Percentiles rank a stretch among this genome's conserved stretches.
Evolutionary conservation across 2,888 invertebrate genomes (phyloP).

Genomic region (Lithodes maja): DNA sequence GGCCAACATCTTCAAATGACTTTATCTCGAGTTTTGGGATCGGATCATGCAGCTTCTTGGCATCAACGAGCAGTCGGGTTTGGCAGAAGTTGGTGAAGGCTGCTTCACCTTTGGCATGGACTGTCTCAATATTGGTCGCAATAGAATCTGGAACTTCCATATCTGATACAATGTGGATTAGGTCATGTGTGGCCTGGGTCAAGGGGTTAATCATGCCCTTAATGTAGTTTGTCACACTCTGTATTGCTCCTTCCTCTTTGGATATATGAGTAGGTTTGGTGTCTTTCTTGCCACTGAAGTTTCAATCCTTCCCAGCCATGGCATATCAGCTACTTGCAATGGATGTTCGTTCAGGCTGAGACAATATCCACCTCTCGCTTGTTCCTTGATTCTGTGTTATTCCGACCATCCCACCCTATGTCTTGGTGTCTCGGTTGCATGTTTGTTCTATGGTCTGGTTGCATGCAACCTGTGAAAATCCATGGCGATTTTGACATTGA

Average conservation of each 20-base stretch:
- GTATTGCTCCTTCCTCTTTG: background rate
- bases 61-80: background rate
- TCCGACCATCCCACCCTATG: background rate
- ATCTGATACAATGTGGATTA: background rate
- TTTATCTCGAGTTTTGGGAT: background rate
- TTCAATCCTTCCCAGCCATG: background rate
- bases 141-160: slow-evolving; percentile 8
- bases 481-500: slow-evolving; percentile 5
- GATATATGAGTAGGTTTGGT: background rate
- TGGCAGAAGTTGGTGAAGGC: slow-evolving; percentile 8
- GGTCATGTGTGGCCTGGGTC: slow-evolving; percentile 9
- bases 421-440: background rate
- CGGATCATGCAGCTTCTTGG: slow-evolving; percentile 18
- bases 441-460: background rate
- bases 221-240: background rate
- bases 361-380: background rate
- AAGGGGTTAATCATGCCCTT: background rate
- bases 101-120: slow-evolving; percentile 20
- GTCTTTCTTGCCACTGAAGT: background rate
- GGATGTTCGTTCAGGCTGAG: background rate
- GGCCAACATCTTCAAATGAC: background rate
- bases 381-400: background rate
- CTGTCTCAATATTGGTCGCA: slow-evolving; percentile 16
- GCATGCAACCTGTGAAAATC: background rate
- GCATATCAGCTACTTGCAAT: background rate